Conservation (phyloP, 2,888 invertebrate genomes). For the Nephrocerus scutellatus region DNA sequence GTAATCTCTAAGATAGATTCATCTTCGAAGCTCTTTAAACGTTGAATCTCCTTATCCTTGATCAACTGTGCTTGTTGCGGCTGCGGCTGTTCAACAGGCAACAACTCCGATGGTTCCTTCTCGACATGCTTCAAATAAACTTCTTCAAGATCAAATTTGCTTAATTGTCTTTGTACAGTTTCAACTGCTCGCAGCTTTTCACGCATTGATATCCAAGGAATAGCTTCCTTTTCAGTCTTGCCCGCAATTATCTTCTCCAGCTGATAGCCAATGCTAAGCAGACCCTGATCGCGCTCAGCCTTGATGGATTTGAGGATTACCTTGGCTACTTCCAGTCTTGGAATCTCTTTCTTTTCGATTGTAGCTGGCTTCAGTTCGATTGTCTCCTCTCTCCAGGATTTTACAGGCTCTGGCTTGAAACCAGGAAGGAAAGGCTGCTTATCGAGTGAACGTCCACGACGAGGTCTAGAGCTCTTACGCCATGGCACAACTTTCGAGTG, state of each 20-base stretch:
- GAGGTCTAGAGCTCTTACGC: conserved; percentile 42
- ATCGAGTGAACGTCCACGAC: conserved; percentile 50
- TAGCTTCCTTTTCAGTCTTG: conserved; percentile 42
- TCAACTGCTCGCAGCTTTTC: conserved; percentile 43
- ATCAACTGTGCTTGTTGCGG: conserved; percentile 44
- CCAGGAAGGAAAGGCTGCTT: conserved; percentile 44
- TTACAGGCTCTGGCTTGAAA: conserved; percentile 44
- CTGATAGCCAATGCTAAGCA: conserved; percentile 43
- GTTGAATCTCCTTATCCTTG: conserved; percentile 43
- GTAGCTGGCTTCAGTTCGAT: conserved; percentile 56
- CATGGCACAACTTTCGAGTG: conserved; percentile 42
- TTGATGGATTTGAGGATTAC: conserved; percentile 51
- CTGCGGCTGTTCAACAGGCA: conserved; percentile 31
- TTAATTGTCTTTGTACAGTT: conserved; percentile 44
- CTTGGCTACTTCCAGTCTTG: conserved; percentile 49
- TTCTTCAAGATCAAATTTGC: conserved; percentile 46
- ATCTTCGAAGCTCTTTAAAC: conserved; percentile 44
- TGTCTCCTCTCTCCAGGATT: conserved; percentile 61
- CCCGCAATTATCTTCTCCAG: conserved; percentile 44
- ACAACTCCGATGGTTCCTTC: too few relatives aligned
- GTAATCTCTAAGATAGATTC: conserved; percentile 45
- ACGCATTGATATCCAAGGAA: conserved; percentile 46
- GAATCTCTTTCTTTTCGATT: conserved; percentile 50
- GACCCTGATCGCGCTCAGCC: conserved; percentile 46
- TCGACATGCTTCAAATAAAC: conserved; percentile 47